Evolutionary conservation across 2,797 vertebrate species (phyloP).

Genomic region (Pseudochaenichthys georgianus): DNA sequence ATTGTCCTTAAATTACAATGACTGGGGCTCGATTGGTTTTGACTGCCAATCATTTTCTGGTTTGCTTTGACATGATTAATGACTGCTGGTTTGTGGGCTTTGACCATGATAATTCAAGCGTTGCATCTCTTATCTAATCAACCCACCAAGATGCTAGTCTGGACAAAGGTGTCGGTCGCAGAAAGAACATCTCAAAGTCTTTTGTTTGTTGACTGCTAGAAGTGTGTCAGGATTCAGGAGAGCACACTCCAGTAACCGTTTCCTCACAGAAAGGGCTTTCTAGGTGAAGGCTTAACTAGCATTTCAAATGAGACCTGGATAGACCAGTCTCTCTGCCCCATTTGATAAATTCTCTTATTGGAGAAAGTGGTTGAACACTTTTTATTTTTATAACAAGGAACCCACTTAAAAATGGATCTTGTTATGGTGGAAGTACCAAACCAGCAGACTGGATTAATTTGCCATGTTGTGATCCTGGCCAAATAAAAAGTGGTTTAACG

Average conservation of each 20-base stretch:
- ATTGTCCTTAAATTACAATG: not conserved
- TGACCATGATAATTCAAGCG: constrained; percentile 19
- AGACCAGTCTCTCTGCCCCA: constrained; percentile 30
- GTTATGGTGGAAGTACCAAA: not conserved
- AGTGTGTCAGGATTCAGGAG: constrained; percentile 48
- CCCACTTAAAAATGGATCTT: not conserved
- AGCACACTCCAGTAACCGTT: constrained; percentile 40
- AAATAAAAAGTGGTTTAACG: not conserved
- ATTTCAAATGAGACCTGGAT: constrained; percentile 44
- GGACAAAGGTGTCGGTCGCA: constrained; percentile 21
- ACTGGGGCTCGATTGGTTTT: not conserved
- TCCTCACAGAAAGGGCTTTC: constrained; percentile 26
- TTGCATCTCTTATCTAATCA: constrained; percentile 43
- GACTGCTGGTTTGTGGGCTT: constrained; percentile 13
- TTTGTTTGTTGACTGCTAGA: constrained; percentile 37
- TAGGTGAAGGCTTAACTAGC: constrained; percentile 37
- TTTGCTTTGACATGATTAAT: constrained; percentile 32
- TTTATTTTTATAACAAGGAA: not conserved
- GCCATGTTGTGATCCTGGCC: not conserved
- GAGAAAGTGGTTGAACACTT: not conserved
- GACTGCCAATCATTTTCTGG: not conserved
- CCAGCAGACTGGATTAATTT: not conserved
- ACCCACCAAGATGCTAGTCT: constrained; percentile 5
- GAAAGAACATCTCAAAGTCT: constrained; percentile 50
- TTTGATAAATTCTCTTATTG: constrained; percentile 16